A percentile compares a stretch with the other conserved stretches of the same genome.
Evolutionary conservation across 2,113 vertebrate species (phyloP).

Genomic region (Lophius piscatorius): DNA sequence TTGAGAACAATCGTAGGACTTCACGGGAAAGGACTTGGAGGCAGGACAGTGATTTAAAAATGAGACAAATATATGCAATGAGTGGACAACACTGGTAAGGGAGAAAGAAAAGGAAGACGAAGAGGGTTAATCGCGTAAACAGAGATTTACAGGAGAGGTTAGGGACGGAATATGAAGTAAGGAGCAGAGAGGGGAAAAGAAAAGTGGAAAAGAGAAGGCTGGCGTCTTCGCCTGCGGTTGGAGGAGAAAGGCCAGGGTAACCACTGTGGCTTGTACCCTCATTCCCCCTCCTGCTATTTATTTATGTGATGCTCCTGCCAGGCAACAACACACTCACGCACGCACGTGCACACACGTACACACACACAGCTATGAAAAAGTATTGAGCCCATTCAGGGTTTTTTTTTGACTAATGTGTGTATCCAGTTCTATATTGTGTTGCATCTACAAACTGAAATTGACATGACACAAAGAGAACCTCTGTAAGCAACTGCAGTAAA

Average conservation of each 20-base stretch:
- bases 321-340: constrained; percentile 30
- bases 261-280: constrained; percentile 52
- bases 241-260: constrained; percentile 55
- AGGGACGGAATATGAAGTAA: constrained; percentile 26
- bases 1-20: constrained; percentile 34
- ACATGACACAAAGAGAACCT: no score
- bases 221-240: constrained; percentile 50
- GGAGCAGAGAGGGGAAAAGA: background rate
- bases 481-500: no score
- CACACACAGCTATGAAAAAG: constrained; percentile 24
- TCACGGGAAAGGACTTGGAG: constrained; percentile 3
- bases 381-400: no score
- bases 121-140: constrained; percentile 13
- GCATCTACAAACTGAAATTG: no score
- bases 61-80: constrained; percentile 7
- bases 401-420: no score
- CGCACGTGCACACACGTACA: constrained; percentile 10
- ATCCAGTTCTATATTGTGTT: no score
- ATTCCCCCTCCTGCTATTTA: constrained; percentile 35
- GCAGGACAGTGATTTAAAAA: constrained; percentile 37
- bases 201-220: constrained; percentile 48
- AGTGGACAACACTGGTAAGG: background rate
- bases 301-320: constrained; percentile 58
- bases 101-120: constrained; percentile 3
- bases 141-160: constrained; percentile 26